Percentiles rank a stretch among this genome's conserved stretches.
phyloP scores from a whole-genome alignment of 2,888 invertebrate genomes.

The Clostera curtula region DNA sequence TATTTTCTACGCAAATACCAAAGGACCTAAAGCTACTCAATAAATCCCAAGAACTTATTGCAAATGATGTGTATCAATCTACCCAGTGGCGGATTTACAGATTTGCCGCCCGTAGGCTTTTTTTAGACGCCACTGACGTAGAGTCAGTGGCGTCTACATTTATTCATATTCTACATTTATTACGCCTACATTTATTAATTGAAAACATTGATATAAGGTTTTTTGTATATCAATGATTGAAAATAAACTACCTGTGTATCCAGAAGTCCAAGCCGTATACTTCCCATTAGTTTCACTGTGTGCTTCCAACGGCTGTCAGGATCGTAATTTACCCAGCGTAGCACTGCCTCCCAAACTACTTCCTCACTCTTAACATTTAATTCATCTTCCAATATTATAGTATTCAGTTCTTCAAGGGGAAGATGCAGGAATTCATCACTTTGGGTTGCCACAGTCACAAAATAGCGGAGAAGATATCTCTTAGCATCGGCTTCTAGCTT shows the following conservation, averaged over 20 bases:
- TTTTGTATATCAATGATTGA: too few species aligned
- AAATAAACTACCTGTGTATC: conserved; percentile 81
- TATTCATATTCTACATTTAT: too few species aligned
- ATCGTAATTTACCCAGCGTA: conserved; percentile 91
- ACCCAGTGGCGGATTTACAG: too few species aligned
- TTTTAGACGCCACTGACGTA: too few species aligned
- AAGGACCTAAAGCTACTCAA: too few species aligned
- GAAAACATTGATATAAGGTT: too few species aligned
- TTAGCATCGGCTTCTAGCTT: conserved; percentile 81
- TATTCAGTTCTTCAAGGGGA: conserved; percentile 81
- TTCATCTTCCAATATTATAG: conserved; percentile 87
- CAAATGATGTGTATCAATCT: too few species aligned
- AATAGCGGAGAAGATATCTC: conserved; percentile 83
- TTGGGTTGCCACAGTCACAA: conserved; percentile 81
- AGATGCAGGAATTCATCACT: conserved; percentile 85
- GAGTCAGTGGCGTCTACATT: too few species aligned
- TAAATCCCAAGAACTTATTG: too few species aligned
- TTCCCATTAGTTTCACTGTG: conserved; percentile 86
- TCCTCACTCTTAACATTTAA: conserved; percentile 92
- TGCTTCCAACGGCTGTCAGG: conserved; percentile 81
- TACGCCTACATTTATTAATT: too few species aligned
- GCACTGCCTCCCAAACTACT: conserved; percentile 88
- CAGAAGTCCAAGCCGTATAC: conserved; percentile 86
- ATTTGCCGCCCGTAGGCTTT: too few species aligned
- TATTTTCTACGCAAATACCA: too few species aligned